These are phyloP conservation scores for Aporophyla lueneburgensis DNA, from an alignment of 2,888 invertebrate species.

Conservation along the genomic window DNA sequence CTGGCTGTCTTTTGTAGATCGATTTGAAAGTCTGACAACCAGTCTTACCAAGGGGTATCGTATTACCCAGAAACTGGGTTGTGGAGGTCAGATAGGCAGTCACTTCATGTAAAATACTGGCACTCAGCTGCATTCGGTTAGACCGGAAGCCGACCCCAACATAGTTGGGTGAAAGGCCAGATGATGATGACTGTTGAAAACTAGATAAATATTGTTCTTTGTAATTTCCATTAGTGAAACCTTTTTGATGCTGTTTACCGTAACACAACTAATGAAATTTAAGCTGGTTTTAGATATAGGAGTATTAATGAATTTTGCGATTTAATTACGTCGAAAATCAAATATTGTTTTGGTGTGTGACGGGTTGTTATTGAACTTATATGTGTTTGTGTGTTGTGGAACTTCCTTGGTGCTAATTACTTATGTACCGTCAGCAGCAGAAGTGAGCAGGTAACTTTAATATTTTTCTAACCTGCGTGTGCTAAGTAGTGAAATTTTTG, in stretches of 20 bases:
- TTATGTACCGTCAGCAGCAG: not conserved
- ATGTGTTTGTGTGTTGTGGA: not conserved
- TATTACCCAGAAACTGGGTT: too few species aligned
- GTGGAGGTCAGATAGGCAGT: too few species aligned
- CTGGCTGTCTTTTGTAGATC: too few species aligned
- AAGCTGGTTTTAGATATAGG: not conserved
- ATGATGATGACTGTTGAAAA: not conserved
- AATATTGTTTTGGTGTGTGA: slow-evolving; percentile 19
- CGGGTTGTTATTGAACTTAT: not conserved
- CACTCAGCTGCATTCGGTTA: too few species aligned
- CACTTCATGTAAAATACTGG: too few species aligned
- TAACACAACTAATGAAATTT: slow-evolving; percentile 12
- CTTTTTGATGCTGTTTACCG: not conserved
- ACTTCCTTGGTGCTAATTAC: not conserved
- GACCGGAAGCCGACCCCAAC: too few species aligned
- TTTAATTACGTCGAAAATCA: slow-evolving; percentile 13
- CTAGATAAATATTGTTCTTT: slow-evolving; percentile 1
- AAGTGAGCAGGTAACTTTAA: not conserved
- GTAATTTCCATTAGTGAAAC: not conserved
- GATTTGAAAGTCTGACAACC: too few species aligned
- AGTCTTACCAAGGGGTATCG: too few species aligned
- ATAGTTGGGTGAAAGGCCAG: too few species aligned
- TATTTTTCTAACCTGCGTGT: not conserved
- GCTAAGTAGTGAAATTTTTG: not conserved
- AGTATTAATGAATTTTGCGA: slow-evolving; percentile 3